These are phyloP conservation scores for Tympanuchus pallidicinctus DNA, from an alignment of 2,113 vertebrate genomes.

Conservation along the genomic window DNA sequence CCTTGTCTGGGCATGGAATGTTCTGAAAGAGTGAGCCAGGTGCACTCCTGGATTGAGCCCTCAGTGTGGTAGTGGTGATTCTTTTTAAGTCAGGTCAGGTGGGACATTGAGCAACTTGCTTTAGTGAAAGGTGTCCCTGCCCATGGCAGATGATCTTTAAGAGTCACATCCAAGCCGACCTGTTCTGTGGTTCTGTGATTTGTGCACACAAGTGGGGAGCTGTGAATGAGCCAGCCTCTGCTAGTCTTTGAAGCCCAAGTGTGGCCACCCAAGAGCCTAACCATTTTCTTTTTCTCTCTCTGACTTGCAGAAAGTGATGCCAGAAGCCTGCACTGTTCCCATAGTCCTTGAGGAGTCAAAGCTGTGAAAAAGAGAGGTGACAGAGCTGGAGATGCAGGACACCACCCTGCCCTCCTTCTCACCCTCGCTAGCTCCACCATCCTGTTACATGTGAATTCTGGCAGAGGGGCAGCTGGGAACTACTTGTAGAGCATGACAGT, in stretches of 20 bases:
- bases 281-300: slow-evolving; percentile 1
- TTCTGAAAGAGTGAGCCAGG: background rate
- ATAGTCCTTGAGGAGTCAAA: slow-evolving; percentile 44
- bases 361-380: background rate
- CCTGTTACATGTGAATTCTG: background rate
- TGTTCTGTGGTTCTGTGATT: background rate
- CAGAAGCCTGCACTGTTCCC: background rate
- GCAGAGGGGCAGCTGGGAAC: background rate
- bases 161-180: background rate
- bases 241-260: background rate
- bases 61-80: background rate
- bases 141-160: background rate
- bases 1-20: background rate
- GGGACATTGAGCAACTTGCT: background rate
- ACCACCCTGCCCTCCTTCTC: background rate
- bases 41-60: background rate
- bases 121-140: background rate
- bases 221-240: background rate
- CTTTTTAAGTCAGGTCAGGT: background rate
- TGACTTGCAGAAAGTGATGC: slow-evolving; percentile 57
- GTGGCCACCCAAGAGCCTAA: background rate
- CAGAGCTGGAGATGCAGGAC: background rate
- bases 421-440: background rate
- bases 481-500: background rate
- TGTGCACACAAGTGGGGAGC: background rate